Percentiles rank a stretch among this genome's conserved stretches.
Evolutionary conservation across 2,888 invertebrate species (phyloP).

Genomic region (Heliconius ethilla): DNA sequence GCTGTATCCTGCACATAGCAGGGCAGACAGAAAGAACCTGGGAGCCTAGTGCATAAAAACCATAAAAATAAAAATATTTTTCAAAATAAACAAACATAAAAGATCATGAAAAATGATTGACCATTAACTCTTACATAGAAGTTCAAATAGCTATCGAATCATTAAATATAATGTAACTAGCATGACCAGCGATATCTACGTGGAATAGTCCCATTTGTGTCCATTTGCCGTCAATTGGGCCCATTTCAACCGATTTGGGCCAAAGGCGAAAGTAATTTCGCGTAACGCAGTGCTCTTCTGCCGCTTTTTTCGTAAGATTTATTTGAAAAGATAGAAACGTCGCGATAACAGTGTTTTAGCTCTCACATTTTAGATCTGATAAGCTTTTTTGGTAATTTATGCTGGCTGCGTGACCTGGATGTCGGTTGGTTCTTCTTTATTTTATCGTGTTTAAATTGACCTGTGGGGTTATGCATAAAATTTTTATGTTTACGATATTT

Average conservation of each 20-base stretch:
- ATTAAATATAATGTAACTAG: conserved; percentile 3
- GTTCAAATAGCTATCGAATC: not conserved
- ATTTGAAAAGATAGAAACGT: conserved; percentile 40
- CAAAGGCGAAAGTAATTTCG: conserved; percentile 42
- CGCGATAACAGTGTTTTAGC: conserved; percentile 28
- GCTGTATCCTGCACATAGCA: no score
- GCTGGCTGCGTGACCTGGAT: conserved; percentile 20
- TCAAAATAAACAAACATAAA: conserved; percentile 8
- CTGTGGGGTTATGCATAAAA: not conserved
- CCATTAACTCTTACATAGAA: not conserved
- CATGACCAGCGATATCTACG: conserved; percentile 25
- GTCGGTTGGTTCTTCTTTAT: not conserved
- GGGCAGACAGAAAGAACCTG: no score
- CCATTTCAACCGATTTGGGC: conserved; percentile 52
- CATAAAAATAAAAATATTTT: not conserved
- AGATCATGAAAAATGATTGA: conserved; percentile 6
- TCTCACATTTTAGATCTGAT: conserved; percentile 22
- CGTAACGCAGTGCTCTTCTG: conserved; percentile 44
- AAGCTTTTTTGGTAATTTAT: conserved; percentile 26
- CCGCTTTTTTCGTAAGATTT: conserved; percentile 46
- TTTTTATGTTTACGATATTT: not conserved
- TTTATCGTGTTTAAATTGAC: not conserved
- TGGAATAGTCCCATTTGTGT: conserved; percentile 51
- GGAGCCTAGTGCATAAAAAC: no score
- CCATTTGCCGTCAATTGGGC: conserved; percentile 47